Base-by-base conservation (phyloP, 2,113 vertebrate species). In the Bambusicola thoracicus region DNA sequence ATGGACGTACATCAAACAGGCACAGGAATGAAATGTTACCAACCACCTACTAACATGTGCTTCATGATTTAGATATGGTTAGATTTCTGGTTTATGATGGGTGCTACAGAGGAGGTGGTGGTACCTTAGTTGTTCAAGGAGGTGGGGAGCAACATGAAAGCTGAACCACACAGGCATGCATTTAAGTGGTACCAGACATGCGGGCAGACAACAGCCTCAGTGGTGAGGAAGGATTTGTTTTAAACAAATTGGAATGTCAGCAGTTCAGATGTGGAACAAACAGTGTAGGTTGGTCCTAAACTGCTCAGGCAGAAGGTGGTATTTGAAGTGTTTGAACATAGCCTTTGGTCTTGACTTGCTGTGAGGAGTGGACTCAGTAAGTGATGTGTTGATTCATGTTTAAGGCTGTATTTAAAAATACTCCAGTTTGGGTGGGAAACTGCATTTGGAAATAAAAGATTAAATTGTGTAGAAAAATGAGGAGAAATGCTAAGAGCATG, bases 151-250 rank as follows among this genome's bases (percentile, higher is more conserved):
- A 17, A 6, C 6, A 5, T 7, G 30, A 40, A 68, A 73, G 48
- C 27, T 56, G 53, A 18, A 0, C 19, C 49, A 19, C 0, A 0
- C 43, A n/a, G 69, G 32, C 24, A 34, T 49, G 48, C 14, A 4
- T 24, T 81, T 30, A 65, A 27, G 40, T 43, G 49, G 58, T 40
- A 58, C 29, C 43, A 9, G 24, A 21, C 14, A 11, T 18, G 14
- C 2, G 41, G 29, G 13, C 15, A 55, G 51, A 27, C 41, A 43
- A 43, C 41, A 78, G 36, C 20, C 20, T 73, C 13, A 9, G 6
- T 24, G 20, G 24, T 29, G 55, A 70, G 62, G 69, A 49, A 63
- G 9, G 46, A 41, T 36, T 22, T 78, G 17, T 75, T 65, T 53
- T 7, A 25, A 48, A 53, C 27, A 53, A 53, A 53, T 53, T 53